phyloP scores from a whole-genome alignment of 1,140 invertebrate genomes.

The Diprion similis region DNA sequence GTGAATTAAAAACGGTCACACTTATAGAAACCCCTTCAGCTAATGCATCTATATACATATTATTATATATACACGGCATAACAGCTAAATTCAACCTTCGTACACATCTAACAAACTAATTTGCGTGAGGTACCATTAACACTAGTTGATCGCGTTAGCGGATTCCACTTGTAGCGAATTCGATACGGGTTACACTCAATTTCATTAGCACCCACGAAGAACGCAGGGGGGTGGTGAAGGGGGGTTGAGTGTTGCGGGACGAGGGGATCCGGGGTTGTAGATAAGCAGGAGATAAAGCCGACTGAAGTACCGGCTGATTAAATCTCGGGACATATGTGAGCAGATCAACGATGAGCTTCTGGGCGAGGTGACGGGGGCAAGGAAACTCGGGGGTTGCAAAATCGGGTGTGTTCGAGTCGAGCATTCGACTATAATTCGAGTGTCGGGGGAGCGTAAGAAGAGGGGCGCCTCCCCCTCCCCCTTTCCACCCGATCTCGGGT shows the following conservation, averaged over 20 bases:
- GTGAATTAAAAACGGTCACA: too few relatives aligned
- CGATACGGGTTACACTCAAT: conserved; percentile 52
- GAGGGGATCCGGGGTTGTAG: conserved; percentile 28
- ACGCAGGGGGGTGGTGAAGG: not conserved
- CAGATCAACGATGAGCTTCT: conserved; percentile 45
- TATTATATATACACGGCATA: too few relatives aligned
- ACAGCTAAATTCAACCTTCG: not conserved
- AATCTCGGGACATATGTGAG: conserved; percentile 61
- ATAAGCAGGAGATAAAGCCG: conserved; percentile 51
- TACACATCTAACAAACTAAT: conserved; percentile 30
- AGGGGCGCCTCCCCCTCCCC: conserved; percentile 30
- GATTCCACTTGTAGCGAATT: conserved; percentile 46
- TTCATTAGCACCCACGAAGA: conserved; percentile 43
- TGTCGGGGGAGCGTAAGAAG: not conserved
- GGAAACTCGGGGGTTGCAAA: not conserved
- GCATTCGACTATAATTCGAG: not conserved
- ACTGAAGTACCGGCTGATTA: conserved; percentile 59
- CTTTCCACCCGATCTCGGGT: conserved; percentile 47
- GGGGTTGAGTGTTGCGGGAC: conserved; percentile 9
- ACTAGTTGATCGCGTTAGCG: conserved; percentile 43
- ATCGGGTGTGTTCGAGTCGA: not conserved
- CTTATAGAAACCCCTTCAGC: too few relatives aligned
- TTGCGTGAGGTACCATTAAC: conserved; percentile 48
- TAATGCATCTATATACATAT: too few relatives aligned
- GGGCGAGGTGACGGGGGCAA: not conserved